Conservation (phyloP, 2,888 invertebrate genomes). For the Acleris sparsana region DNA sequence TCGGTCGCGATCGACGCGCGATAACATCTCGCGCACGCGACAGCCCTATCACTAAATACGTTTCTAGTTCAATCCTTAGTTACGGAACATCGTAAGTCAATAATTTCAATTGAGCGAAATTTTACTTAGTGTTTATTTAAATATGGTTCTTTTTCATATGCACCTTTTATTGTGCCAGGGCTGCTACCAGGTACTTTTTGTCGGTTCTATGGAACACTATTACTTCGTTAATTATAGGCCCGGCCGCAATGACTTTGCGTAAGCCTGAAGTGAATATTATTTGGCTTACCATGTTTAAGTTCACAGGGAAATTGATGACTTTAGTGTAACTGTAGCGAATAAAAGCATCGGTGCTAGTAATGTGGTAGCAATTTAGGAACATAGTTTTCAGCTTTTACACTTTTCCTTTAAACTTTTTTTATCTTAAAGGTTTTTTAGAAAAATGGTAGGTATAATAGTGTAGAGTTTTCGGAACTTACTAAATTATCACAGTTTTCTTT, state of each 20-base stretch:
- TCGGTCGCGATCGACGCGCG: slow-evolving; percentile 27
- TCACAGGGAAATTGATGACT: slow-evolving; percentile 33
- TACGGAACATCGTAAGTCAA: slow-evolving; percentile 7
- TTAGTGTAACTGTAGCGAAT: slow-evolving; percentile 9
- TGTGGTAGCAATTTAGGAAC: background rate
- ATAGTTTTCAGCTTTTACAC: too few relatives aligned
- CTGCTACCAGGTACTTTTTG: slow-evolving; percentile 23
- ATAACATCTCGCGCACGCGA: slow-evolving; percentile 31
- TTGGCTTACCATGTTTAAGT: slow-evolving; percentile 44
- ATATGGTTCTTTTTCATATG: slow-evolving; percentile 5
- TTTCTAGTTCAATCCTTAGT: slow-evolving; percentile 21
- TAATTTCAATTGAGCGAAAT: background rate
- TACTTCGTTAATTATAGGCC: slow-evolving; percentile 49
- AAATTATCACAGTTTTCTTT: too few relatives aligned
- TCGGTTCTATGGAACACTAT: slow-evolving; percentile 42
- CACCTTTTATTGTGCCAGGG: slow-evolving; percentile 14
- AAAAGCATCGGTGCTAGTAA: background rate
- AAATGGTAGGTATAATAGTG: too few relatives aligned
- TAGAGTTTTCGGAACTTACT: too few relatives aligned
- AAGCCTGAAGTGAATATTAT: slow-evolving; percentile 49
- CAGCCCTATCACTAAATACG: slow-evolving; percentile 28
- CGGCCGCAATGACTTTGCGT: slow-evolving; percentile 45
- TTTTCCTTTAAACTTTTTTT: too few relatives aligned
- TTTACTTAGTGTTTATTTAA: background rate
- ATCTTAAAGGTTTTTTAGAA: too few relatives aligned